Evolutionary conservation across 2,797 vertebrate genomes (phyloP), one percentile per base, ranked within the genome.

Genomic region (Geotrypetes seraphini): DNA sequence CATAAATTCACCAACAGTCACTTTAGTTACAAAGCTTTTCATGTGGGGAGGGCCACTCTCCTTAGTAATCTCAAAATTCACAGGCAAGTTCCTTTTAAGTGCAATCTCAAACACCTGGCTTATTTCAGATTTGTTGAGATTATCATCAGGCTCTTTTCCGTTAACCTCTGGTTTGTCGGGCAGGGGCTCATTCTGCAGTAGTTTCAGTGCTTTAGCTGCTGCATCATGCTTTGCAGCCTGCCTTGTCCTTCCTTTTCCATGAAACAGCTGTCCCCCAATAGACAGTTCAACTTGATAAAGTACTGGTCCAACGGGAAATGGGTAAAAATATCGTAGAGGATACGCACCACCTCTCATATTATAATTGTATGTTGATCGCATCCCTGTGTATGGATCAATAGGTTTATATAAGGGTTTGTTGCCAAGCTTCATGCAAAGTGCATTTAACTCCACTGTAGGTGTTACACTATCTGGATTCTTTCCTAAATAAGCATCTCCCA

Each of bases 51-150:
- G 95, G 25, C 96, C 96, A 10, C 87, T 88, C 69, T 97, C 96
- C 71, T 91, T 88, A 65, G 94, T 88, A 58, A 99, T 92, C 96
- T 99, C 93, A 78, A 99, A 98, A 76, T 92, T 94, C 69, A 99
- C 94, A 68, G 95, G 87, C 75, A 99, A 76, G 76, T 96, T 97
- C 73, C 93, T 88, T 78, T 96, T 99, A 55, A 98, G 89, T 73
- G 96, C 92, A 76, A 97, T 94, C 83, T 99, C 96, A 83, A 97
- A 99, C 63, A 98, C 95, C 86, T 99, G 95, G 73, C 96, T 99
- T 71, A 99, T 96, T 90, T 99, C 95, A 37, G 93, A 98, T 77
- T 99, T 99, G 82, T 97, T 99, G 46, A 97, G 87, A 79, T 98
- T 97, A 71, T 99, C 84, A 63, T 75, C 82, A 4, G 79, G 75